phyloP scores from a whole-genome alignment of 2,113 vertebrate species.

The Trogon surrucura region DNA sequence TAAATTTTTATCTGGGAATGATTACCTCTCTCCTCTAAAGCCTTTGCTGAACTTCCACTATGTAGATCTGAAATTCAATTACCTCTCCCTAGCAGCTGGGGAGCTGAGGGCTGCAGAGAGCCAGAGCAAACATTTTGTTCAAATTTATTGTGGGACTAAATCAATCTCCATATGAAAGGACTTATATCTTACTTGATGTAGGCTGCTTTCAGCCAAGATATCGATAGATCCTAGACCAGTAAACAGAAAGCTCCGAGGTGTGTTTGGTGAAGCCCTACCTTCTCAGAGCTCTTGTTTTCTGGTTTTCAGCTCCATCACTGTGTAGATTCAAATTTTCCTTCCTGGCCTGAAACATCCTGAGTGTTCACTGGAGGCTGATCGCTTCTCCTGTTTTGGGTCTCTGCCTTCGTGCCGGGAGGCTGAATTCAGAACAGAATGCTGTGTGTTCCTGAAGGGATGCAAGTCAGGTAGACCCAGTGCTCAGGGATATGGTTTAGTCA shows the following conservation, averaged over 20 bases:
- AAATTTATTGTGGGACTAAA: not conserved
- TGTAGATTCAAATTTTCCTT: not conserved
- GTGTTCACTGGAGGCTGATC: rapidly evolving
- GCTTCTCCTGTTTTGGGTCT: not conserved
- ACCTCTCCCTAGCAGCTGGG: constrained; percentile 35
- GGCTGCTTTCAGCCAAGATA: not conserved
- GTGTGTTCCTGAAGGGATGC: too few relatives aligned
- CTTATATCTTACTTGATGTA: not conserved
- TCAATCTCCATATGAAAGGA: not conserved
- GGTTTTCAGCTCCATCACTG: not conserved
- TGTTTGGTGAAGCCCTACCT: not conserved
- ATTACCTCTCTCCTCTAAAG: constrained; percentile 33
- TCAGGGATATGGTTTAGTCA: too few relatives aligned
- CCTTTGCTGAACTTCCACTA: not conserved
- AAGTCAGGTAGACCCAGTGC: too few relatives aligned
- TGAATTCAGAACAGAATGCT: not conserved
- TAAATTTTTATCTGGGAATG: constrained; percentile 25
- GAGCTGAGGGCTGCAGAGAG: constrained; percentile 4
- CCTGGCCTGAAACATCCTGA: not conserved
- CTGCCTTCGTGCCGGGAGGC: not conserved
- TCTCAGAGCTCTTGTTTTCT: not conserved
- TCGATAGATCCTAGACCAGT: not conserved
- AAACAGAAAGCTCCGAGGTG: not conserved
- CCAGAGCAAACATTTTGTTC: not conserved
- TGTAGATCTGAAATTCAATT: constrained; percentile 54